Base-by-base conservation (phyloP, 2,888 invertebrate species). In the Metopia argyrocephala region DNA sequence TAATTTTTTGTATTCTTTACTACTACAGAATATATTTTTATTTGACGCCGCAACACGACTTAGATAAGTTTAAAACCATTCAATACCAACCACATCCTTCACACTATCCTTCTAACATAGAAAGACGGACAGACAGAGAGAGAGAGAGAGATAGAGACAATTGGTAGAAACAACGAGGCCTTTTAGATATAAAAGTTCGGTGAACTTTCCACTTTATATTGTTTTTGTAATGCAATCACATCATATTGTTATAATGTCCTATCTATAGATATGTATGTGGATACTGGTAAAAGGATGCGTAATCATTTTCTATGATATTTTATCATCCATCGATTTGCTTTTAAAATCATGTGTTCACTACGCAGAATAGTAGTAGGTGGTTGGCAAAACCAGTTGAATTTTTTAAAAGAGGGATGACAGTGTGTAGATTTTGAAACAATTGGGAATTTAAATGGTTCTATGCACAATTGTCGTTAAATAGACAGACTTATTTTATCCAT, bases 141-240 rank as follows among this genome's bases (percentile, higher is more conserved):
- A n/a, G n/a, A n/a, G 15, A 38, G 38, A 12, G 15, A 38, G 15
- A 38, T 38, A 38, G 3, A 38, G 38, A 38, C 52, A 28, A 38
- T 54, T 69, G 50, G 66, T 6, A 50, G 52, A 38, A 12, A 38
- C 38, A 15, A 1, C 15, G 46, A 78, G 68, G 78, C 78, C 66
- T 75, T 78, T 74, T 78, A n/a, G n/a, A n/a, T 69, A 45, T 61
- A 78, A 62, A 56, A 57, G 81, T 81, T 81, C 70, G 75, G 23
- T 81, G 78, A 81, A 81, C 78, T 75, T 78, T 68, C 38, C 59
- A 70, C 73, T 74, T 74, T 70, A 46, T 25, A n/a, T 50, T 21
- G 45, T 48, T 38, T 18, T 57, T 28, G 48, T 25, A 45, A 66
- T n/a, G 38, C 69, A 74, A 50, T 61, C 65, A 66, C 50, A 54